A percentile compares a stretch with the other conserved stretches of the same genome.
phyloP scores from a whole-genome alignment of 2,113 vertebrate species.

The Cyphomyrus plagiostoma region DNA sequence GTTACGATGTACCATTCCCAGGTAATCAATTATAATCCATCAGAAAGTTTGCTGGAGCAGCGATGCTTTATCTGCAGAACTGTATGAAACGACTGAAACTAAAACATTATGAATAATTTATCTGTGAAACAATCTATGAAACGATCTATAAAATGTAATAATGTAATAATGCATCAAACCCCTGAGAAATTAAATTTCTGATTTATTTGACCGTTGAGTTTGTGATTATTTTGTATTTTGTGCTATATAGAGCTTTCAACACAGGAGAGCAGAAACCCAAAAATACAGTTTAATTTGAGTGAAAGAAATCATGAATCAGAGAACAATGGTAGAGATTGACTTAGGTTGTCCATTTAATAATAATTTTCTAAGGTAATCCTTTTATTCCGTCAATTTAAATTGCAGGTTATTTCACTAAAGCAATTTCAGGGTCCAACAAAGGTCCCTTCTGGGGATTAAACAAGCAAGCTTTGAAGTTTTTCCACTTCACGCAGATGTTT shows the following conservation, averaged over 20 bases:
- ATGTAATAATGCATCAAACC: background rate
- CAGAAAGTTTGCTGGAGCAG: background rate
- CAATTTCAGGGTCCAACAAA: background rate
- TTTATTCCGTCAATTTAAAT: background rate
- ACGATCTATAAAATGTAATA: background rate
- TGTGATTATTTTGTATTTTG: conserved; percentile 4
- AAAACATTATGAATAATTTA: background rate
- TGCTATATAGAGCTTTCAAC: background rate
- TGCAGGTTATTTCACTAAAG: background rate
- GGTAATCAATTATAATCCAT: background rate
- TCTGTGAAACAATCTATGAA: background rate
- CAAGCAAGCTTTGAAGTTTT: background rate
- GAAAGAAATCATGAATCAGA: background rate
- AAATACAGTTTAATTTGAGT: background rate
- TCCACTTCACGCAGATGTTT: background rate
- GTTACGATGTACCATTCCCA: background rate
- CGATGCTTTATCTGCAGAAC: background rate
- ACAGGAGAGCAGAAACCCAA: background rate
- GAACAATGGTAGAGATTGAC: background rate
- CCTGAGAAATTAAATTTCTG: background rate
- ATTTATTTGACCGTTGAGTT: background rate
- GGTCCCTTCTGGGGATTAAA: background rate
- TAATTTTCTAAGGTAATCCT: background rate
- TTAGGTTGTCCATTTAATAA: background rate
- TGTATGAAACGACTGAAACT: background rate